phyloP scores from a whole-genome alignment of 2,888 invertebrate species.

The Aleiodes alternator region DNA sequence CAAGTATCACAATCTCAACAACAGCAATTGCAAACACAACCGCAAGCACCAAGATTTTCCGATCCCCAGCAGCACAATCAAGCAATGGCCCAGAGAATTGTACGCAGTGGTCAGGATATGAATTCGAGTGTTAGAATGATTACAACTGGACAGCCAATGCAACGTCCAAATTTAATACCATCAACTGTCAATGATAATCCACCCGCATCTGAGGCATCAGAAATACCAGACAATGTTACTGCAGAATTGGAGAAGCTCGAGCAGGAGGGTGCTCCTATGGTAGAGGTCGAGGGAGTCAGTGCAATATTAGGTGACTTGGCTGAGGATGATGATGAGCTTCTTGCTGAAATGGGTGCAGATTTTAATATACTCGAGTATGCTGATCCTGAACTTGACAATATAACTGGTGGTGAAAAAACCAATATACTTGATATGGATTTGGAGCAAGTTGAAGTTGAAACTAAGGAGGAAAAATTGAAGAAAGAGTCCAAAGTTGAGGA shows the following conservation, averaged over 20 bases:
- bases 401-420: conserved; percentile 86
- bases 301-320: conserved; percentile 89
- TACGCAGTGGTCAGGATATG: conserved; percentile 65
- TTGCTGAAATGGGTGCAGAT: conserved; percentile 94
- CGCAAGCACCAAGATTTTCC: conserved; percentile 63
- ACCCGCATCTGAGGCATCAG: conserved; percentile 75
- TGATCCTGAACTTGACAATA: conserved; percentile 92
- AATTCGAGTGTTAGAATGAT: conserved; percentile 68
- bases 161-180: conserved; percentile 66
- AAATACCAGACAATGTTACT: conserved; percentile 82
- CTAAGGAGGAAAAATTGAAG: conserved; percentile 79
- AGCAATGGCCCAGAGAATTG: conserved; percentile 67
- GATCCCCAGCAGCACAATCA: conserved; percentile 66
- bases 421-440: conserved; percentile 92
- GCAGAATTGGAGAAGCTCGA: conserved; percentile 83
- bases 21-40: conserved; percentile 66
- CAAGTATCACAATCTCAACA: conserved; percentile 65
- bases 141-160: conserved; percentile 64
- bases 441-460: conserved; percentile 84
- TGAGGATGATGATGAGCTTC: conserved; percentile 90
- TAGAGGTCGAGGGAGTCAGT: conserved; percentile 82
- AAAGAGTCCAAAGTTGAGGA: conserved; percentile 70
- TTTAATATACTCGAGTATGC: conserved; percentile 97
- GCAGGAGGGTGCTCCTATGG: conserved; percentile 80
- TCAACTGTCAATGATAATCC: conserved; percentile 65